Evolutionary conservation across 2,888 invertebrate species (phyloP).

Genomic region (Thumatha senex): DNA sequence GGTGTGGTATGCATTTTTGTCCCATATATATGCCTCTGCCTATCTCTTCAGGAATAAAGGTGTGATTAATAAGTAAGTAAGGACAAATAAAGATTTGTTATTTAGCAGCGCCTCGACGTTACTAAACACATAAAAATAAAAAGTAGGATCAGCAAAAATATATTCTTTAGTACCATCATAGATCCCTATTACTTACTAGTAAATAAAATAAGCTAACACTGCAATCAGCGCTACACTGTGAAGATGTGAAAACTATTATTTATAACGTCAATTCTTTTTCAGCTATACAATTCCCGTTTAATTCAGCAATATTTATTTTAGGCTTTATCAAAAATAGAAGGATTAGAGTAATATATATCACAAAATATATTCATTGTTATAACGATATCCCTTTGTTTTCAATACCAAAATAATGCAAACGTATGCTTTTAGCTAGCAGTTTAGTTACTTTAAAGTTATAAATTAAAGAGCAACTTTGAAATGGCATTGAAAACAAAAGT

Average conservation of each 20-base stretch:
- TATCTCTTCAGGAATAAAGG: no score
- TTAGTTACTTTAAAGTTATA: constrained; percentile 7
- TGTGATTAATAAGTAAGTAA: no score
- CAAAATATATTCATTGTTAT: constrained; percentile 82
- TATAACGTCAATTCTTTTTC: constrained; percentile 44
- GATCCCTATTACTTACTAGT: constrained; percentile 14
- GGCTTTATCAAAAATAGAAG: constrained; percentile 83
- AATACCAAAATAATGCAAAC: constrained; percentile 55
- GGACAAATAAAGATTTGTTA: no score
- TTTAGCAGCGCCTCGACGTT: no score
- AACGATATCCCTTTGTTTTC: constrained; percentile 70
- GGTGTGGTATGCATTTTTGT: no score
- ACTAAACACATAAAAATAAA: neutral
- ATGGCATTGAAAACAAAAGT: constrained; percentile 76
- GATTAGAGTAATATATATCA: constrained; percentile 81
- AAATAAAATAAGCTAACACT: constrained; percentile 26
- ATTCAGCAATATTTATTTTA: constrained; percentile 71
- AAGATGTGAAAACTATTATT: constrained; percentile 43
- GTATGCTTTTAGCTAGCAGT: constrained; percentile 2
- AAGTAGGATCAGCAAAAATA: constrained; percentile 20
- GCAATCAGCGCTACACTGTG: constrained; percentile 44
- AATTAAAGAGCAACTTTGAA: constrained; percentile 21
- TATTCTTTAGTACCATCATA: constrained; percentile 30
- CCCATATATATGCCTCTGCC: no score
- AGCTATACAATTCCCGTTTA: constrained; percentile 72